Evolutionary conservation across 2,113 vertebrate species (phyloP), one percentile per base, ranked within the genome.

Genomic region (Cyanoderma ruficeps): DNA sequence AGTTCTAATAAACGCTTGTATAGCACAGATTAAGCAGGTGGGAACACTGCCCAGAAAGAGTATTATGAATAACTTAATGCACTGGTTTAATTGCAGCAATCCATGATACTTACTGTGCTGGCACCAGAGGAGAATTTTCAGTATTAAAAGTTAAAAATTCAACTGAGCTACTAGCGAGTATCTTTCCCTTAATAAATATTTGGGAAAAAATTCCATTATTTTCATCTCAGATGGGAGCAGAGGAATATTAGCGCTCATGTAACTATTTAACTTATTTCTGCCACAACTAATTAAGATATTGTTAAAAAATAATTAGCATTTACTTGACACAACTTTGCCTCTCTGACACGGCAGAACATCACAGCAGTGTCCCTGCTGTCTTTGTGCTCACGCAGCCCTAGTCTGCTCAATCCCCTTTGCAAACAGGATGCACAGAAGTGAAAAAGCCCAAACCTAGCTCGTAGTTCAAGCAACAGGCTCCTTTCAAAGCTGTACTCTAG

Each of bases 1-100:
- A 95, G 76, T 81, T 96, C 94, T 95, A 96, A 97, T 97, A 95
- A 96, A 93, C 1, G 1, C 89, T 87, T 94, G 70, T 71, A 41
- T 49, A 93, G 95, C 72, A 50, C 86, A 94, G 96, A 95, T 97
- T 96, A 97, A 85, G 94, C 87, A 89, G 91, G 93, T 96, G 95
- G 97, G 97, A 97, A 96, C 42, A 81, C 37, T 97, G 97, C 97
- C 97, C 94, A 97, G 96, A 96, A 96, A 94, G 87, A 89, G 94
- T 93, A 96, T 97, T 97, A 97, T 64, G 89, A 97, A 97, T 96
- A 96, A 97, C 94, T 94, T 96, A 96, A 95, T 92, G 94, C 93
- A 92, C 70, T 89, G 77, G 72, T 92, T 96, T 97, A 97, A 97
- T 96, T 96, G 96, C 96, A 94, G 96, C 96, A 97, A 91, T 97